phyloP scores from a whole-genome alignment of 2,888 invertebrate species.

The Ypsolopha sequella region DNA sequence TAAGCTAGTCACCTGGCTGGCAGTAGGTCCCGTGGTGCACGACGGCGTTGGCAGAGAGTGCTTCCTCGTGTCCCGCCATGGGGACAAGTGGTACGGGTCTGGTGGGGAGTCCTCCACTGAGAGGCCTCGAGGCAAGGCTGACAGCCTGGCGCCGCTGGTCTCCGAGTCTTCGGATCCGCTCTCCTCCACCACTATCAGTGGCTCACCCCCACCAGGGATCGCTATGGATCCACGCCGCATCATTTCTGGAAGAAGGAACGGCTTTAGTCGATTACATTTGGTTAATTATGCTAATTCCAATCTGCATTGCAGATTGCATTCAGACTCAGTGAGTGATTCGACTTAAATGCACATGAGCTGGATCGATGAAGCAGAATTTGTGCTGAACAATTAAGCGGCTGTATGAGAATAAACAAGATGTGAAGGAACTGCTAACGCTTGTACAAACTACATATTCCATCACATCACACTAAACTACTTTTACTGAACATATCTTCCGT shows the following conservation, averaged over 20 bases:
- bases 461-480: no score
- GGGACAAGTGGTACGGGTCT: slow-evolving; percentile 85
- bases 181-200: slow-evolving; percentile 87
- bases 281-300: no score
- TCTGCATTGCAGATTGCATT: no score
- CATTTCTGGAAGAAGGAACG: slow-evolving; percentile 35
- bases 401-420: no score
- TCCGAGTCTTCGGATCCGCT: slow-evolving; percentile 77
- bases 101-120: slow-evolving; percentile 83
- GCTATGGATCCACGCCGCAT: slow-evolving; percentile 79
- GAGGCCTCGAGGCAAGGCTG: slow-evolving; percentile 69
- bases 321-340: no score
- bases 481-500: no score
- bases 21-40: slow-evolving; percentile 87
- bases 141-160: slow-evolving; percentile 57
- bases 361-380: no score
- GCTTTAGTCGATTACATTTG: no score
- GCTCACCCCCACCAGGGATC: slow-evolving; percentile 74
- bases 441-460: no score
- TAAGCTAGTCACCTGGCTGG: slow-evolving; percentile 82
- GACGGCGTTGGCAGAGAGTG: slow-evolving; percentile 88
- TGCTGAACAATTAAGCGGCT: no score
- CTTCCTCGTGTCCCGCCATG: slow-evolving; percentile 85
- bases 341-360: no score
- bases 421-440: no score